Base-by-base conservation (phyloP, 2,888 invertebrate genomes). In the Andricus curvator region DNA sequence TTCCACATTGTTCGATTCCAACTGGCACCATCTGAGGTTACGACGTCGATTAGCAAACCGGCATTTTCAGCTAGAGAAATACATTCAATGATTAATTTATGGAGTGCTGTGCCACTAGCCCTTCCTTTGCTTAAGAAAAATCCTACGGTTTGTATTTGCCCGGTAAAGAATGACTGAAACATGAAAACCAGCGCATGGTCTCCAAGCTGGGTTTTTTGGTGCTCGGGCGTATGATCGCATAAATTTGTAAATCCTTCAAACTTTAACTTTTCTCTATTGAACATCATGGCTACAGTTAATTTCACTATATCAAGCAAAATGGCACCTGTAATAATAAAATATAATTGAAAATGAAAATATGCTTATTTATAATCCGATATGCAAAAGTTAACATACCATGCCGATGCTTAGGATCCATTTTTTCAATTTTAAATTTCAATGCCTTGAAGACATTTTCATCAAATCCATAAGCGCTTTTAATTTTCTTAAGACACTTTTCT, bases 151-250 rank as follows among this genome's bases (percentile, higher is more conserved):
- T 89, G 88, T 8, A 87, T 80, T 83, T 85, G 88, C 44, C 67
- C 78, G 15, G 84, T 84, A 41, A 79, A 81, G 44, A 88, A 86
- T 1, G 88, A 86, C 78, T 86, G 85, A 79, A 85, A 87, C 83
- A 86, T 87, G 11, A 89, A 81, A 0, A 87, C 88, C 4, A 89
- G 65, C 13, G 88, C 88, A 80, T 89, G 86, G 78, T 89, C 87
- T 44, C 83, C 88, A 22, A 29, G 29, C 68, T 68, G 37, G 78
- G n/a, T 29, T 82, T 68, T 77, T 67, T 85, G 82, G 51, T 85
- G 33, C 11, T 84, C 51, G n/a, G 86, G 86, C 9, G 87, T 88
- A 78, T 86, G 41, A 2, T 86, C 66, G 20, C 87, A 86, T 5
- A 88, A 78, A 65, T 86, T 80, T 1, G 82, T 82, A 67, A 87